Evolutionary conservation across 1,140 invertebrate genomes (phyloP).

Genomic region (Dreissena polymorpha): DNA sequence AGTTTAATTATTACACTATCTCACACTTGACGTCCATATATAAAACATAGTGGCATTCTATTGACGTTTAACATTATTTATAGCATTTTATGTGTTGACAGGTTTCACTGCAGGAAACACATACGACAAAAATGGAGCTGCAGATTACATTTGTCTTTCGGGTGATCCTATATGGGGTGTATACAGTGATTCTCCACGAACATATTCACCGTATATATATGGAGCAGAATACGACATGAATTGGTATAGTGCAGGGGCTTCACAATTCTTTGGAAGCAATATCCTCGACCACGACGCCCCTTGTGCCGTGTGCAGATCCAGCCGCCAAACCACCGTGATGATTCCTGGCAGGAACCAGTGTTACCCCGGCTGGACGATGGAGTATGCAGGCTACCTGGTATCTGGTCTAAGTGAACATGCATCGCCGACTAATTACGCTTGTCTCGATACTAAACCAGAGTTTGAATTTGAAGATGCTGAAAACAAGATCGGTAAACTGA

Average conservation of each 20-base stretch:
- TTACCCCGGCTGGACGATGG: neutral
- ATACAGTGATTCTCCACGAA: neutral
- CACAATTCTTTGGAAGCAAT: conserved; percentile 7
- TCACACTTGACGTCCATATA: no score
- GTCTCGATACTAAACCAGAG: conserved; percentile 10
- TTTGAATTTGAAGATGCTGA: neutral
- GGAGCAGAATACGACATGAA: conserved; percentile 34
- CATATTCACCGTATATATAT: neutral
- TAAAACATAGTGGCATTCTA: no score
- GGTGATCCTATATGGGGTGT: conserved; percentile 31
- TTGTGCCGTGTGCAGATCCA: conserved; percentile 19
- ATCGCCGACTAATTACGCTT: conserved; percentile 11
- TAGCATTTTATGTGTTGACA: neutral
- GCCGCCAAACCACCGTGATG: conserved; percentile 18
- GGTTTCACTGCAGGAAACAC: conserved; percentile 21
- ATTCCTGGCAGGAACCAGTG: conserved; percentile 31
- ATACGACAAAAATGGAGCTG: conserved; percentile 21
- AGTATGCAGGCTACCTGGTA: conserved; percentile 3
- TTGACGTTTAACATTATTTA: no score
- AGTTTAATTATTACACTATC: no score
- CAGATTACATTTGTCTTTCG: conserved; percentile 37
- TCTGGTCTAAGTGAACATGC: neutral
- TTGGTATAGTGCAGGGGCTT: neutral
- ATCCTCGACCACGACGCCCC: conserved; percentile 29
- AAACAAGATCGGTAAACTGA: conserved; percentile 46